Base-by-base conservation (phyloP, 2,113 vertebrate species). In the Propithecus coquereli region DNA sequence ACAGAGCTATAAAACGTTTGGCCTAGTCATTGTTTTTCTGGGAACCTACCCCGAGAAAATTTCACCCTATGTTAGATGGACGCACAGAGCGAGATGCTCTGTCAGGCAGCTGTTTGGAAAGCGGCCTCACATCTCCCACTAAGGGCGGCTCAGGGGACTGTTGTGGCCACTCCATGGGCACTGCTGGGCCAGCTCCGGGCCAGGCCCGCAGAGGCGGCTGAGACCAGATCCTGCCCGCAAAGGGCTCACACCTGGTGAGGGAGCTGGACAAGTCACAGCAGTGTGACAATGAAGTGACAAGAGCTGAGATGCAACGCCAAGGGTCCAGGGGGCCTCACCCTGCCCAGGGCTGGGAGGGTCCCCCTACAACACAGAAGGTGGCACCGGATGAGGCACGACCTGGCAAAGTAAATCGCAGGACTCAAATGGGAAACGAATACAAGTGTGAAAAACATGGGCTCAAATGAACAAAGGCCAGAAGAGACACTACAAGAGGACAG, bases 351-450 rank as follows among this genome's bases (percentile, higher is more conserved):
- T 12, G 2, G 50, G 8, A 6, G 23, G 27, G 34, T 63, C 8
- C 20, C 87, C 68, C 40, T 37, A 0, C 22, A 20, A 52, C 57
- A 13, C 0, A 0, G 17, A 61, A 9, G 65, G 1, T 0, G 23
- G 66, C 13, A 0, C 45, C 10, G 13, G 40, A 43, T 1, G 40
- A 43, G 63, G 5, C 12, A 3, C 0, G 0, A 43, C 5, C 25
- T 0, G 11, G 16, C 20, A 54, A 18, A 45, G n/a, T 5, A 6
- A 22, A 52, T 6, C 4, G 59, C 17, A 17, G 37, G 22, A 20
- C 93, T 17, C 66, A 76, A 20, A 43, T 0, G 13, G 20, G 50
- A 16, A 37, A 11, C 1, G 47, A 13, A 27, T 0, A 1, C 40
- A 27, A 68, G 16, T 13, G 93, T 37, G 25, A 12, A 63, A 59